Evolutionary conservation across 2,888 invertebrate genomes (phyloP).

Genomic region (Acanthosepion pharaonis): DNA sequence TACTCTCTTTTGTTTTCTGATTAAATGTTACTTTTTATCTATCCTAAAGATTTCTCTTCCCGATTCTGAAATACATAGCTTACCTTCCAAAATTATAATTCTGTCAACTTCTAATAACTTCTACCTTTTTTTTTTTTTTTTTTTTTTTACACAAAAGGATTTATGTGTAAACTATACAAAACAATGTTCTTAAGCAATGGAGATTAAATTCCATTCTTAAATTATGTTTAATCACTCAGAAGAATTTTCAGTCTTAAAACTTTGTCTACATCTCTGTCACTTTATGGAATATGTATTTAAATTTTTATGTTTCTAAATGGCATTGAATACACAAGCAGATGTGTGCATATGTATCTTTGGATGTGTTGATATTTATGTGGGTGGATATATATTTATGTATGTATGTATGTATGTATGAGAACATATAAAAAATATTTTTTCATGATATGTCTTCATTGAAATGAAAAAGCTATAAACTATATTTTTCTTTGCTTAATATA

Average conservation of each 20-base stretch:
- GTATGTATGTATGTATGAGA: background rate
- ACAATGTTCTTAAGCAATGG: too few relatives aligned
- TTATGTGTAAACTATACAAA: too few relatives aligned
- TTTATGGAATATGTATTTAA: background rate
- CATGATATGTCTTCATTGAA: too few relatives aligned
- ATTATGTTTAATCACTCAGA: too few relatives aligned
- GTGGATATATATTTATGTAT: background rate
- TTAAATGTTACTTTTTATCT: background rate
- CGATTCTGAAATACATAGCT: background rate
- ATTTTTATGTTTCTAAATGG: background rate
- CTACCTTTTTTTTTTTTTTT: too few relatives aligned
- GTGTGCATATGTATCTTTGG: background rate
- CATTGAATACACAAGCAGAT: background rate
- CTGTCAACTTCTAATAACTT: too few relatives aligned
- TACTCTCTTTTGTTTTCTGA: background rate
- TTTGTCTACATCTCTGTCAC: background rate
- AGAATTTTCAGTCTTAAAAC: background rate
- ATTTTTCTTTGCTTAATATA: too few relatives aligned
- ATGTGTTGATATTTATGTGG: background rate
- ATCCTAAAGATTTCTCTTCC: background rate
- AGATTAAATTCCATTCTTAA: too few relatives aligned
- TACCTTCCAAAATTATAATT: too few relatives aligned
- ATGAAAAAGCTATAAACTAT: too few relatives aligned
- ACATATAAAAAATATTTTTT: too few relatives aligned
- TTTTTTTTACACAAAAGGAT: too few relatives aligned